A percentile compares a stretch with the other conserved stretches of the same genome.
Evolutionary conservation across 92 coral and sea anemone genomes (phyloP).

Genomic region (Bergia puertoricense): DNA sequence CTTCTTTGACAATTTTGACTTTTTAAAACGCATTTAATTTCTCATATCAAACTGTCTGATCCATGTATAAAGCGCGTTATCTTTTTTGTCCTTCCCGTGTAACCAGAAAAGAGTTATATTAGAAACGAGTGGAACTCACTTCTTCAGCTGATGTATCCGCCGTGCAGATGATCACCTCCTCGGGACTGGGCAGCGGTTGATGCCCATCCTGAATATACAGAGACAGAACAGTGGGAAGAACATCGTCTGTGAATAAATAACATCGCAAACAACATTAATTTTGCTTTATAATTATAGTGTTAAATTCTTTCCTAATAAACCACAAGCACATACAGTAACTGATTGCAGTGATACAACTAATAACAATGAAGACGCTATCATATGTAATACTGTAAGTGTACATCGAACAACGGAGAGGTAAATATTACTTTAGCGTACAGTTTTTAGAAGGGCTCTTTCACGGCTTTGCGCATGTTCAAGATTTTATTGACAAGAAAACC

Average conservation of each 20-base stretch:
- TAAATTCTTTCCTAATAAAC: too few relatives aligned
- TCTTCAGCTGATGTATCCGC: conserved; percentile 88
- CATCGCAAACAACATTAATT: background rate
- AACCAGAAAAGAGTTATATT: background rate
- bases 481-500: too few relatives aligned
- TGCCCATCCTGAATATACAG: conserved; percentile 63
- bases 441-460: too few relatives aligned
- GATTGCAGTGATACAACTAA: too few relatives aligned
- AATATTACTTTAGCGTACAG: too few relatives aligned
- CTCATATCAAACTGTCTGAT: background rate
- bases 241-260: conserved; percentile 63
- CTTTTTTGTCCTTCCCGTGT: background rate
- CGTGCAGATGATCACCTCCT: conserved; percentile 82
- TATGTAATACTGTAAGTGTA: too few relatives aligned
- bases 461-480: too few relatives aligned
- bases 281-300: background rate
- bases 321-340: too few relatives aligned
- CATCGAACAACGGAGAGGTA: too few relatives aligned
- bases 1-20: background rate
- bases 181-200: conserved; percentile 66
- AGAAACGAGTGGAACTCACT: conserved; percentile 46
- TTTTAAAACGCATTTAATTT: too few relatives aligned
- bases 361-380: too few relatives aligned
- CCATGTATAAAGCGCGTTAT: background rate
- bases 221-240: conserved; percentile 67